phyloP scores from a whole-genome alignment of 2,113 vertebrate genomes.

The Myrmecophaga tridactyla region DNA sequence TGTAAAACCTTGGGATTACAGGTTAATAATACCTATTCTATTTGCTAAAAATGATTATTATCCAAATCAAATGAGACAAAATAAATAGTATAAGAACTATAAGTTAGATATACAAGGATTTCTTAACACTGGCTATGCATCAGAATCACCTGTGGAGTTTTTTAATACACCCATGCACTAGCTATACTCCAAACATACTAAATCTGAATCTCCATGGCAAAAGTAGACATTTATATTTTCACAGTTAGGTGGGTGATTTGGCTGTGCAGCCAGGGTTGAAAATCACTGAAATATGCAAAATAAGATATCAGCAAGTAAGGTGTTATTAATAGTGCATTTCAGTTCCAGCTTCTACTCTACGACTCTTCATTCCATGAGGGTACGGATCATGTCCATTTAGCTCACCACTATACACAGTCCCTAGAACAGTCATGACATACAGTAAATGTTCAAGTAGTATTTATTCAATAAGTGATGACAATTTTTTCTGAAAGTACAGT shows the following conservation, averaged over 20 bases:
- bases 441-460: constrained; percentile 9
- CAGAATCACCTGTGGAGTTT: constrained; percentile 6
- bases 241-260: constrained; percentile 19
- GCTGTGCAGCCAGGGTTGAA: constrained; percentile 11
- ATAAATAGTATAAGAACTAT: not conserved
- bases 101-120: not conserved
- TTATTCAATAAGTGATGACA: constrained; percentile 1
- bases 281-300: constrained; percentile 22
- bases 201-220: constrained; percentile 38
- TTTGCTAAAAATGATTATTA: constrained; percentile 25
- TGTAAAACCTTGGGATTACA: constrained; percentile 1
- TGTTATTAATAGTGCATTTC: constrained; percentile 41
- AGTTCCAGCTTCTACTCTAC: constrained; percentile 10
- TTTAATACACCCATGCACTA: not conserved
- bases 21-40: not conserved
- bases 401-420: not conserved
- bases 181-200: constrained; percentile 16
- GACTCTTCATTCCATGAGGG: not conserved
- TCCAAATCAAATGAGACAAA: constrained; percentile 1
- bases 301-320: not conserved
- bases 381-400: not conserved
- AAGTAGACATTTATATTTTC: constrained; percentile 34
- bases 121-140: not conserved
- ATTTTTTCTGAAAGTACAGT: not conserved
- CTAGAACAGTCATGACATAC: not conserved